Evolutionary conservation across 2,888 invertebrate genomes (phyloP).

Genomic region (Hypercompe scribonia): DNA sequence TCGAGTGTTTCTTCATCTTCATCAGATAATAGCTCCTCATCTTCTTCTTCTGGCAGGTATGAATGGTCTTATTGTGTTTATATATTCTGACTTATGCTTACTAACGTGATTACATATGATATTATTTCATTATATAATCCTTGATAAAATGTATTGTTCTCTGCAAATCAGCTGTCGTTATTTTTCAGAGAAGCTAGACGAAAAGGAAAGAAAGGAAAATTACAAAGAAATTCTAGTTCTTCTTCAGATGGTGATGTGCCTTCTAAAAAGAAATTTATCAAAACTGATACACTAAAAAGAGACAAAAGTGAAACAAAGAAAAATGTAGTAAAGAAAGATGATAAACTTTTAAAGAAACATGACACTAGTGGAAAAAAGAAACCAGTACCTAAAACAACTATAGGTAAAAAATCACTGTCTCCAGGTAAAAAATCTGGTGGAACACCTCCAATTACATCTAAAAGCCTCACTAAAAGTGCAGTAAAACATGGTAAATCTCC

Average conservation of each 20-base stretch:
- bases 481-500: constrained; percentile 82
- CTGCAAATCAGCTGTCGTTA: constrained; percentile 31
- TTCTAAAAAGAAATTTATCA: constrained; percentile 84
- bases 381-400: constrained; percentile 66
- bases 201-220: constrained; percentile 84
- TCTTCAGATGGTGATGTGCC: constrained; percentile 89
- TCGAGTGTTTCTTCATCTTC: constrained; percentile 89
- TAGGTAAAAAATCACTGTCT: constrained; percentile 82
- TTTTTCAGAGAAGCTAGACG: constrained; percentile 76
- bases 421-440: constrained; percentile 84
- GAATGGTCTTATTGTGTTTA: background rate
- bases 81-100: background rate
- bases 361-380: constrained; percentile 72
- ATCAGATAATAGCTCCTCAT: constrained; percentile 89
- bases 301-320: constrained; percentile 83
- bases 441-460: constrained; percentile 82
- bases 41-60: constrained; percentile 86
- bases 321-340: constrained; percentile 75
- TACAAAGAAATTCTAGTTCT: constrained; percentile 87
- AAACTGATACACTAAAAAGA: constrained; percentile 73
- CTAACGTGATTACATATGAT: background rate
- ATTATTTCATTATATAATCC: constrained; percentile 9
- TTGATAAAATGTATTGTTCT: background rate
- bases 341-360: constrained; percentile 74
- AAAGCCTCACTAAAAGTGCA: constrained; percentile 72